Conservation (phyloP, 1,140 invertebrate genomes). For the Notospermus geniculatus region DNA sequence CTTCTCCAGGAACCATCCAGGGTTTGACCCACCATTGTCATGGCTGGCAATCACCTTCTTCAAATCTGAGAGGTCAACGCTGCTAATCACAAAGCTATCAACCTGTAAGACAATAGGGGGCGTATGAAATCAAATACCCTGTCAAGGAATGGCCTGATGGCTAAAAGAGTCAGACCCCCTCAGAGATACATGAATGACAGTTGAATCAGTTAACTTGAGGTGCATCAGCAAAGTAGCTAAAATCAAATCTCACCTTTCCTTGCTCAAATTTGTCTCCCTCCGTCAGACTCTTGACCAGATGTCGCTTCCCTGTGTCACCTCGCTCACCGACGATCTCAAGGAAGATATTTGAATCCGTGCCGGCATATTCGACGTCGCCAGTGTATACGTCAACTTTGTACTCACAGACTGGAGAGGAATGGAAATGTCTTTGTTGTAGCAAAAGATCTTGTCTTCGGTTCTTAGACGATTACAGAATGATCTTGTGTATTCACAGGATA, state of each 20-base stretch:
- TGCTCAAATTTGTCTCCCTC: conserved; percentile 35
- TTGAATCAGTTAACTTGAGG: not conserved
- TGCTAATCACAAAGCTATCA: conserved; percentile 42
- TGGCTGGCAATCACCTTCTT: conserved; percentile 43
- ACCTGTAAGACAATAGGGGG: no score
- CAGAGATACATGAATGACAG: conserved; percentile 4
- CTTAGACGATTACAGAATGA: no score
- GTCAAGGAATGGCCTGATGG: not conserved
- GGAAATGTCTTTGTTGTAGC: no score
- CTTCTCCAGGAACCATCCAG: conserved; percentile 3
- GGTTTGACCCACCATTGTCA: conserved; percentile 33
- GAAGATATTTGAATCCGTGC: conserved; percentile 37
- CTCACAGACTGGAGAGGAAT: conserved; percentile 4
- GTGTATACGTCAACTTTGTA: conserved; percentile 45
- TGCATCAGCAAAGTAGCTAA: conserved; percentile 4
- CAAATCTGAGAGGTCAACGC: conserved; percentile 43
- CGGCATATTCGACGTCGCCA: conserved; percentile 36
- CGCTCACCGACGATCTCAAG: conserved; percentile 37
- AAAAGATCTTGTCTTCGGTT: no score
- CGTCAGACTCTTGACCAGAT: conserved; percentile 32
- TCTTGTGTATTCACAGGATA: no score
- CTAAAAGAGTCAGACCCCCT: no score
- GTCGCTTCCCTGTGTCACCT: conserved; percentile 37
- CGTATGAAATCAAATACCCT: no score
- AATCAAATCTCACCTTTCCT: no score